phyloP scores from a whole-genome alignment of 1,140 invertebrate species.

The Apis cerana region DNA sequence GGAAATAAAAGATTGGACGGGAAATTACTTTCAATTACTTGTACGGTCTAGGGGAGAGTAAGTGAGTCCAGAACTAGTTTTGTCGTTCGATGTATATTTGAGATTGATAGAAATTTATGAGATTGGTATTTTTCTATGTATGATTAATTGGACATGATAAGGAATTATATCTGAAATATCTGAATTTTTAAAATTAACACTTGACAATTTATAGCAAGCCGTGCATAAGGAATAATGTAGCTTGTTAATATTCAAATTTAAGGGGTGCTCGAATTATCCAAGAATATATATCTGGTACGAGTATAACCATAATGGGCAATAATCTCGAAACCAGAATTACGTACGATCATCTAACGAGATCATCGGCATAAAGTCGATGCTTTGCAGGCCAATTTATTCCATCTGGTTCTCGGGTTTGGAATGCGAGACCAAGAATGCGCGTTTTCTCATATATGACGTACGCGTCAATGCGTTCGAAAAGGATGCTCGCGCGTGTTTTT shows the following conservation, averaged over 20 bases:
- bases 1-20: too few relatives aligned
- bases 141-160: too few relatives aligned
- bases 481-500: slow-evolving; percentile 39
- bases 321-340: not conserved
- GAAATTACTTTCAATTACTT: too few relatives aligned
- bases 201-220: too few relatives aligned
- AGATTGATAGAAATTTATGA: too few relatives aligned
- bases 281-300: not conserved
- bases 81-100: too few relatives aligned
- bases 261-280: not conserved
- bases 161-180: too few relatives aligned
- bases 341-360: not conserved
- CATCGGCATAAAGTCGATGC: not conserved
- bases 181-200: too few relatives aligned
- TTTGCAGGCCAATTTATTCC: not conserved
- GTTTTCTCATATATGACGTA: slow-evolving; percentile 13
- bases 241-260: not conserved
- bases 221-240: too few relatives aligned
- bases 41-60: too few relatives aligned
- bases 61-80: too few relatives aligned
- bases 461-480: slow-evolving; percentile 36
- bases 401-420: not conserved
- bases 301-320: not conserved
- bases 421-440: slow-evolving; percentile 23
- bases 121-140: too few relatives aligned